phyloP scores from a whole-genome alignment of 2,888 invertebrate species.

The Saturnia pavonia region DNA sequence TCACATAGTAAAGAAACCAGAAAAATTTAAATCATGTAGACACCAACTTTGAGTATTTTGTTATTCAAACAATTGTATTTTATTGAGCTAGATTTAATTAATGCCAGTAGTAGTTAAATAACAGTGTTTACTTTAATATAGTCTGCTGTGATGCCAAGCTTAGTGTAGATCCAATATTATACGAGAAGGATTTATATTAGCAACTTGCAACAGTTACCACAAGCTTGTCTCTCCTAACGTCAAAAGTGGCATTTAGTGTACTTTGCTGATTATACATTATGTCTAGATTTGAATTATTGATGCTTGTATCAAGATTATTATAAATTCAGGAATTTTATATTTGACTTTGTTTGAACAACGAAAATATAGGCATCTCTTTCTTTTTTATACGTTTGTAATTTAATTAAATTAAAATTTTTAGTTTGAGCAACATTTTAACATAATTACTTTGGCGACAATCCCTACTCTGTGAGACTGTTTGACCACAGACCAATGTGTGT shows the following conservation, averaged over 20 bases:
- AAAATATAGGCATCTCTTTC: background rate
- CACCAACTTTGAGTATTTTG: background rate
- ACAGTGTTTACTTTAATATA: background rate
- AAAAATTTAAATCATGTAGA: background rate
- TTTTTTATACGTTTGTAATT: background rate
- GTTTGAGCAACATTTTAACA: too few species aligned
- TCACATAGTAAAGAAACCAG: background rate
- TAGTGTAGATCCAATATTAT: background rate
- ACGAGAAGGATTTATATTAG: background rate
- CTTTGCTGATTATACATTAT: conserved; percentile 2
- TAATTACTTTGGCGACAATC: too few species aligned
- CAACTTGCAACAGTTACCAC: background rate
- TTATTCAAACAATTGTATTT: background rate
- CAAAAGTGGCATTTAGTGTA: background rate
- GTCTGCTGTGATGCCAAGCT: background rate
- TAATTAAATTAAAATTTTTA: too few species aligned
- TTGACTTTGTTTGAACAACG: background rate
- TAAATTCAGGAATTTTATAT: background rate
- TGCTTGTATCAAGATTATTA: background rate
- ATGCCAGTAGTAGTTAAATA: background rate
- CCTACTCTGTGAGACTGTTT: too few species aligned
- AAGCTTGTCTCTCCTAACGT: background rate
- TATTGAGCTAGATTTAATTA: background rate
- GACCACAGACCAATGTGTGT: too few species aligned
- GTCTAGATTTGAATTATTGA: background rate